Conservation (phyloP, 2,113 vertebrate genomes). For the Sclerurus mexicanus region DNA sequence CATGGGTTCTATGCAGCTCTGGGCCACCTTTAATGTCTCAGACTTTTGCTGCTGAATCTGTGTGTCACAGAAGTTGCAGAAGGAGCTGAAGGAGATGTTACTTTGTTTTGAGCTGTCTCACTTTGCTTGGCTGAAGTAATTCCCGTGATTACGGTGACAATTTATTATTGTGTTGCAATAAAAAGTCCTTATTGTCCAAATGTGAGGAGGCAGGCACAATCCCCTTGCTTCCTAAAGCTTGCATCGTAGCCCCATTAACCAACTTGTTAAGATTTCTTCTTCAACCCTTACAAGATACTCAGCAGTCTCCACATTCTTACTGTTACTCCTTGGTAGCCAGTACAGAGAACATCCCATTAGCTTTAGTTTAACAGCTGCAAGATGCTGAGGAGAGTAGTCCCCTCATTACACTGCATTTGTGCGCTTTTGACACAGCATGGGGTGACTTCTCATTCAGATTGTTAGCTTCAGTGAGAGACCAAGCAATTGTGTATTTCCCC, state of each 20-base stretch:
- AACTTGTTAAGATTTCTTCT: neutral
- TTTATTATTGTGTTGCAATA: constrained; percentile 22
- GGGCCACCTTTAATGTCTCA: neutral
- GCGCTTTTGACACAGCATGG: neutral
- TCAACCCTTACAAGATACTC: neutral
- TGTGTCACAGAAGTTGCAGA: neutral
- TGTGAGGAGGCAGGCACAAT: neutral
- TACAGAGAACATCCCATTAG: neutral
- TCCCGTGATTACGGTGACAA: neutral
- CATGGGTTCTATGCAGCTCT: neutral
- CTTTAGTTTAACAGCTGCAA: neutral
- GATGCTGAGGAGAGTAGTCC: neutral
- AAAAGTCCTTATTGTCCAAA: neutral
- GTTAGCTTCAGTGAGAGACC: constrained; percentile 4
- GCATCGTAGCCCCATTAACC: neutral
- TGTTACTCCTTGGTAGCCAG: neutral
- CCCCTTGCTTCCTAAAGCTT: neutral
- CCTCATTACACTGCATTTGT: neutral
- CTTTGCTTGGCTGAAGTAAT: constrained; percentile 11
- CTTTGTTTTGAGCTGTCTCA: neutral
- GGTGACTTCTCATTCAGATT: neutral
- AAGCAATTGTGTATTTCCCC: neutral
- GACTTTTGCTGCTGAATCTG: neutral
- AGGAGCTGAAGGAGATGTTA: neutral
- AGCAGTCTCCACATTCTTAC: neutral